Evolutionary conservation across 2,888 invertebrate species (phyloP), one percentile per base, ranked within the genome.

Genomic region (Callinectes sapidus): DNA sequence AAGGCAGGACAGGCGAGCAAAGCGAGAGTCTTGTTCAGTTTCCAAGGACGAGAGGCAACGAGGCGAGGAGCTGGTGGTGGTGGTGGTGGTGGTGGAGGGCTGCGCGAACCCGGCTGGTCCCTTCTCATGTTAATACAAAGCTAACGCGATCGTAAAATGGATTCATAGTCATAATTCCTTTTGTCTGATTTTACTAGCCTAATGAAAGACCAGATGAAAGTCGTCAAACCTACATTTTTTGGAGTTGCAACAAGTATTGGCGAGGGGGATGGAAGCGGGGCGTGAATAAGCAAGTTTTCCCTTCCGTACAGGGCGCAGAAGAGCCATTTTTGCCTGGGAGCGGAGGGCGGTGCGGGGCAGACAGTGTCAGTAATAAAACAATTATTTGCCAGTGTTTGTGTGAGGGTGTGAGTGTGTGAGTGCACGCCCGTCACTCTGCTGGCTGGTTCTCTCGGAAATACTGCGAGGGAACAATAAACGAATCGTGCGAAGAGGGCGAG

Each of bases 111-210:
- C 61, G 71, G 55, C 90, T 28, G 87, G 77, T 87, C 92, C 89
- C 89, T 86, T 90, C 92, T 88, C 90, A 42, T 92, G 88, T 88
- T 92, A 92, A 90, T 92, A 90, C 92, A 92, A 92, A 92, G 92
- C 92, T 90, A 92, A 92, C 92, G 77, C 90, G 87, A 92, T 90
- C 92, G 90, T 92, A 92, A 92, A 92, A 92, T 89, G 92, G 89
- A 92, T 87, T 92, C 90, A 92, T 90, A 90, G 90, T 90, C 92
- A 92, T 92, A 92, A 92, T 90, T 92, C 92, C 92, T 90, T 92
- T 92, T 92, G 92, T 92, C 90, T 90, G 92, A 92, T 92, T 92
- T 92, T 92, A 92, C 92, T 92, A 92, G 92, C 90, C 92, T 92
- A 92, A 92, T 92, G 92, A 92, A 92, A 92, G 90, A 92, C 90